Evolutionary conservation across 2,888 invertebrate species (phyloP), one percentile per base, ranked within the genome.

Genomic region (Erebia ligea): DNA sequence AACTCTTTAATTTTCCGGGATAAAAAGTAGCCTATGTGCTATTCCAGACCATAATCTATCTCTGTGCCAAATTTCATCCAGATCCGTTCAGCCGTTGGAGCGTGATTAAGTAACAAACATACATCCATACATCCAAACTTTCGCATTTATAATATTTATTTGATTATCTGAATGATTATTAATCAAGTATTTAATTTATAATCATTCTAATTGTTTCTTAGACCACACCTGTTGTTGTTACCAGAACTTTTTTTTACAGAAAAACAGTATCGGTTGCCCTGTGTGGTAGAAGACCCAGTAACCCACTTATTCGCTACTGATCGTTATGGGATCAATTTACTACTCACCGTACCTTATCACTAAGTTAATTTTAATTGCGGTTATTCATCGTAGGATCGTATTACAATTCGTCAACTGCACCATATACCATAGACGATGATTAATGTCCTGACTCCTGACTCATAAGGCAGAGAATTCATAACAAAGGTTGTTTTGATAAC

Each of bases 401-500:
- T 66, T 66, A 66, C 66, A 2, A 15, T 54, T 63, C 48, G 62
- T 45, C 56, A 66, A 45, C 42, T 54, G 45, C 21, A 5, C 56
- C 19, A 56, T 66, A 54, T 19, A 21, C 15, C 54, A 65, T 57
- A 56, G 13, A 56, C 66, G 42, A 45, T 66, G 66, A 66, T 45
- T 56, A 66, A 66, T 19, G 40, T 56, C 34, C 11, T 65, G 65
- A 64, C 10, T 64, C n/a, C 64, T 21, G 50, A 25, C n/a, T n/a
- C 64, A 56, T 66, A 19, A 19, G 56, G 11, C 54, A 40, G 9
- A 57, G 42, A 57, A 66, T 57, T 42, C 56, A 56, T 56, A 57
- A 66, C 66, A 66, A 66, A 57, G 66, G 42, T 19, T 66, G 21
- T 56, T 45, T 45, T 42, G 56, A 66, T 66, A 45, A 45, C 45